A percentile compares a stretch with the other conserved stretches of the same genome.
Evolutionary conservation across 2,888 invertebrate species (phyloP).

Genomic region (Mantis religiosa): DNA sequence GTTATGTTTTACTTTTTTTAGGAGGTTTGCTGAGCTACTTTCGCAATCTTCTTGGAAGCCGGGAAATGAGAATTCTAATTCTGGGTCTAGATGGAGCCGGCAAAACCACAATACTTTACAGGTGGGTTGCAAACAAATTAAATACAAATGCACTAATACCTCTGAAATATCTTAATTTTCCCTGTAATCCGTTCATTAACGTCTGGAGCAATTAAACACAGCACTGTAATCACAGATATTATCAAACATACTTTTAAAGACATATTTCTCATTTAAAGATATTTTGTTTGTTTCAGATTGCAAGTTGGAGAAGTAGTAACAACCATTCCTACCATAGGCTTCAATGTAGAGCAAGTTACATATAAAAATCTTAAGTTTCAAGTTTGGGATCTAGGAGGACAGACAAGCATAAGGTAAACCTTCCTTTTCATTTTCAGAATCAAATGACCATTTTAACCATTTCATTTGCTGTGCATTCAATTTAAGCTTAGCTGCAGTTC

Average conservation of each 20-base stretch:
- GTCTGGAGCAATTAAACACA: background rate
- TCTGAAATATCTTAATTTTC: background rate
- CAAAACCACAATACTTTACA: slow-evolving; percentile 97
- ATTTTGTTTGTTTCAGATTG: slow-evolving; percentile 49
- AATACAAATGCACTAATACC: background rate
- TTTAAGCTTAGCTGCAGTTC: background rate
- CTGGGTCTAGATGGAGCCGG: slow-evolving; percentile 97
- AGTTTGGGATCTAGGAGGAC: slow-evolving; percentile 98
- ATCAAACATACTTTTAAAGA: background rate
- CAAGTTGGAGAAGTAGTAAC: slow-evolving; percentile 99
- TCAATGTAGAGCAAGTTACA: slow-evolving; percentile 98
- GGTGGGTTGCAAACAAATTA: slow-evolving; percentile 41
- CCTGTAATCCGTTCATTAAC: background rate
- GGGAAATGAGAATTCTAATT: slow-evolving; percentile 97
- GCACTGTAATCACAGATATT: background rate
- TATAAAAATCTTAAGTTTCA: slow-evolving; percentile 99
- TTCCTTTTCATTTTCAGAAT: too few relatives aligned
- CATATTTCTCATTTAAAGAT: background rate
- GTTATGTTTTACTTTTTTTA: slow-evolving; percentile 41
- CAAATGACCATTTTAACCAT: too few relatives aligned
- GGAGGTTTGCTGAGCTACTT: slow-evolving; percentile 97
- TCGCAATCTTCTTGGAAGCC: slow-evolving; percentile 88
- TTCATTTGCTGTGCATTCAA: background rate
- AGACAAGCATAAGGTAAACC: slow-evolving; percentile 95
- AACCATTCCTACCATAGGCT: slow-evolving; percentile 97